Percentiles rank a stretch among this genome's conserved stretches.
These are phyloP conservation scores for Mobula birostris DNA, from an alignment of 2,113 vertebrate genomes.

Conservation along the genomic window DNA sequence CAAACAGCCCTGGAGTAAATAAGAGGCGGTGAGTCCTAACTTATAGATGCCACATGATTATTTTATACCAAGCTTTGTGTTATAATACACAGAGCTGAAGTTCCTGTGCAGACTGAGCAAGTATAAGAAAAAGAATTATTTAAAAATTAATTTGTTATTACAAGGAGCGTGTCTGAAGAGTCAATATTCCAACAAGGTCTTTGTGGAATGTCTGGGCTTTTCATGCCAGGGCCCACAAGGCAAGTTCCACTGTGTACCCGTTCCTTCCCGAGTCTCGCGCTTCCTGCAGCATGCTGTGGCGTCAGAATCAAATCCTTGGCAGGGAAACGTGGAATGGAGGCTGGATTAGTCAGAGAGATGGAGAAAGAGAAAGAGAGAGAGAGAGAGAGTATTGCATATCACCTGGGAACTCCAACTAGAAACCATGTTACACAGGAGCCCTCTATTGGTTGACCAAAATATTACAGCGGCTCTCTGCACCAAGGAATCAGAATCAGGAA, in stretches of 20 bases:
- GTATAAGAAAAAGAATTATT: background rate
- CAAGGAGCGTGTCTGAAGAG: background rate
- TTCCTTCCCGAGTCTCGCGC: background rate
- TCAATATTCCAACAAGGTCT: background rate
- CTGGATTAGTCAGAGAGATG: background rate
- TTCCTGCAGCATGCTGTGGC: background rate
- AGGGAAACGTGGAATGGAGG: background rate
- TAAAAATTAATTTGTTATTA: constrained; percentile 4
- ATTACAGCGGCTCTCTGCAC: background rate
- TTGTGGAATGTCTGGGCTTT: background rate
- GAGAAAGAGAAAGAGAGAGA: no score
- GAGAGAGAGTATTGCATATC: background rate
- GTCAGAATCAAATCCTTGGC: background rate
- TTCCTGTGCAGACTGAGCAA: no score
- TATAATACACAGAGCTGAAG: background rate
- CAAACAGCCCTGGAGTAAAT: background rate
- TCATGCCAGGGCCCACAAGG: background rate
- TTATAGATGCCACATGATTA: background rate
- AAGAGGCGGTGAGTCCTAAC: background rate
- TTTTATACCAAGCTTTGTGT: background rate
- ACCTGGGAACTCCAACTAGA: background rate
- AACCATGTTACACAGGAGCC: background rate
- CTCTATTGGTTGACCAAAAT: background rate
- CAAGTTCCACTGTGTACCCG: background rate
- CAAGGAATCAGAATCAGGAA: background rate